Base-by-base conservation (phyloP, 2,113 vertebrate species). In the Carassius gibelio region DNA sequence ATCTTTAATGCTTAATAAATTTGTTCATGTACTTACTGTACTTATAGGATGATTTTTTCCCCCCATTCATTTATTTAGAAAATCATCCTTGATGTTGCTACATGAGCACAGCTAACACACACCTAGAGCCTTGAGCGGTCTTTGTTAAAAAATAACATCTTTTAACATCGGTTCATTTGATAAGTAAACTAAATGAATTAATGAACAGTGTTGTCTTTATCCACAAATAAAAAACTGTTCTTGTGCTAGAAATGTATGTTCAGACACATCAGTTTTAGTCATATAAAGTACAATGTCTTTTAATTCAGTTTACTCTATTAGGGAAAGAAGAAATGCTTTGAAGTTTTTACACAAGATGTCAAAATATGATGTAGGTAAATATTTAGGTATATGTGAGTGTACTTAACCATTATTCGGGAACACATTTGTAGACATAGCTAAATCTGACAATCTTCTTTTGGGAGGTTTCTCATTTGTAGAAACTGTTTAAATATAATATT, bases 1-100 rank as follows among this genome's bases (percentile, higher is more conserved):
- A 75, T 50, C 42, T 75, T 75, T 75, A 75, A 74, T 74, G 42
- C 71, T 15, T n/a, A 2, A 5, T 48, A 42, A 77, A 52, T 77
- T 77, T 77, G 23, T 77, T 57, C 5, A 61, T n/a, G 57, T n/a
- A 71, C 17, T 71, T 71, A 2, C 34, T 5, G 17, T 21, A 1
- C 19, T 42, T 71, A 10, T 71, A 13, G 10, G 8, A 62, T 26
- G 0, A 59, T 61, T 61, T 8, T 68, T 55, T 55, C 4, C 26
- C 15, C 52, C 52, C 15, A 55, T 55, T 19, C 17, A 55, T 55
- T 55, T 55, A 55, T 55, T 55, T 55, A 55, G 17, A 55, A 55
- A 55, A 55, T 55, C 52, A 19, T 55, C 17, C 68, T 71, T 10
- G 34, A 11, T 71, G 68, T 71, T 36, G 34, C 15, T 69, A 8